A percentile compares a stretch with the other conserved stretches of the same genome.
These are phyloP conservation scores for Drosophila bocki DNA, from an alignment of 1,140 invertebrate genomes.

Conservation along the genomic window DNA sequence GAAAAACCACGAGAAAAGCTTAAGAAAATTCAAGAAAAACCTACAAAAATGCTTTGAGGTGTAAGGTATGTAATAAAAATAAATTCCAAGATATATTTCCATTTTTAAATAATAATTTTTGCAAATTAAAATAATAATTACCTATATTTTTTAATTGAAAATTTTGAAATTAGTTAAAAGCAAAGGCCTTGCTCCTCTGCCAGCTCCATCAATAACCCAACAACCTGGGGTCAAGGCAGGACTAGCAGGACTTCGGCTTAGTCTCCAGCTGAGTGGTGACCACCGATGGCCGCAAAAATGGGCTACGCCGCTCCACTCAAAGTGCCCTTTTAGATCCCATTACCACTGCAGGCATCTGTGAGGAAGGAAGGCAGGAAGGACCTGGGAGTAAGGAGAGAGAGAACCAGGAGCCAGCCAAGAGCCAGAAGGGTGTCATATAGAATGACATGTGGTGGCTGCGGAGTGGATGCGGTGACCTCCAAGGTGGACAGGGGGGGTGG, in stretches of 20 bases:
- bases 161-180: constrained; percentile 6
- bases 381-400: no score
- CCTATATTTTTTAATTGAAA: background rate
- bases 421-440: constrained; percentile 7
- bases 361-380: background rate
- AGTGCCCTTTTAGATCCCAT: constrained; percentile 55
- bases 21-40: no score
- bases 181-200: background rate
- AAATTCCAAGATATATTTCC: no score
- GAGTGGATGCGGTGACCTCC: constrained; percentile 47
- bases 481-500: constrained; percentile 19
- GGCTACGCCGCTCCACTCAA: background rate
- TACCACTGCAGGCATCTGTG: constrained; percentile 24
- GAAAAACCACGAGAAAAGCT: no score
- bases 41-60: no score
- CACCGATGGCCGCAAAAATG: constrained; percentile 26
- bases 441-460: constrained; percentile 36
- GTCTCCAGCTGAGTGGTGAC: constrained; percentile 37
- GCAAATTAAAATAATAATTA: no score
- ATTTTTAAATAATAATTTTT: no score
- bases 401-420: background rate
- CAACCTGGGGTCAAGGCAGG: background rate
- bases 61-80: no score
- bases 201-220: background rate
- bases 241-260: background rate